Conservation (phyloP, 2,113 vertebrate genomes). For the Salvelinus namaycush region DNA sequence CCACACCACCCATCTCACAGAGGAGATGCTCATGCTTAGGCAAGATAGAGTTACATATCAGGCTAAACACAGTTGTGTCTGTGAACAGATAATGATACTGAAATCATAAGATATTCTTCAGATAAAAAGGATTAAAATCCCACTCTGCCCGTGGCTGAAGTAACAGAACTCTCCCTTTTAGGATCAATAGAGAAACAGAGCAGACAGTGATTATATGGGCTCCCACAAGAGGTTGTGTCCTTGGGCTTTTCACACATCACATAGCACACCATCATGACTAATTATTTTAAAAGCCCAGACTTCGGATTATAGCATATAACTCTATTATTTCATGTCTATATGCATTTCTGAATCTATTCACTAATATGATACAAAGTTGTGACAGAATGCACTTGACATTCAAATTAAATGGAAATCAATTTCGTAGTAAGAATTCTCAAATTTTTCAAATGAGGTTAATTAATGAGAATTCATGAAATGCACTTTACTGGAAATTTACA, state of each 20-base stretch:
- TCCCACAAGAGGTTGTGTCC: conserved; percentile 46
- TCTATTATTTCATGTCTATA: not conserved
- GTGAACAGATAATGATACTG: conserved; percentile 2
- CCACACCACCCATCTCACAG: not conserved
- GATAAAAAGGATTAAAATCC: conserved; percentile 31
- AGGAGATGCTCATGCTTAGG: not conserved
- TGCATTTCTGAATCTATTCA: not conserved
- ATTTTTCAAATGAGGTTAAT: not conserved
- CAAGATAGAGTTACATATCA: conserved; percentile 7
- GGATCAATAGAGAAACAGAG: conserved; percentile 44
- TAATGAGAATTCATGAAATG: not conserved
- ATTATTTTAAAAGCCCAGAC: conserved; percentile 28
- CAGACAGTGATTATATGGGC: conserved; percentile 44
- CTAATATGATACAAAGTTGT: not conserved
- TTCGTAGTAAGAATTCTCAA: conserved; percentile 1
- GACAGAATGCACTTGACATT: conserved; percentile 26
- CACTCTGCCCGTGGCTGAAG: conserved; percentile 35
- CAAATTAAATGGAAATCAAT: conserved; percentile 12
- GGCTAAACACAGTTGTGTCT: not conserved
- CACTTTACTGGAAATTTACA: not conserved
- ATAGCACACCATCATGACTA: conserved; percentile 14
- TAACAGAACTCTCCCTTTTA: conserved; percentile 27
- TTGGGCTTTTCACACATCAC: conserved; percentile 44
- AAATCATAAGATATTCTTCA: not conserved
- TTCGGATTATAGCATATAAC: conserved; percentile 15